Evolutionary conservation across 2,888 invertebrate genomes (phyloP).

Genomic region (Carpatolechia fugitivella): DNA sequence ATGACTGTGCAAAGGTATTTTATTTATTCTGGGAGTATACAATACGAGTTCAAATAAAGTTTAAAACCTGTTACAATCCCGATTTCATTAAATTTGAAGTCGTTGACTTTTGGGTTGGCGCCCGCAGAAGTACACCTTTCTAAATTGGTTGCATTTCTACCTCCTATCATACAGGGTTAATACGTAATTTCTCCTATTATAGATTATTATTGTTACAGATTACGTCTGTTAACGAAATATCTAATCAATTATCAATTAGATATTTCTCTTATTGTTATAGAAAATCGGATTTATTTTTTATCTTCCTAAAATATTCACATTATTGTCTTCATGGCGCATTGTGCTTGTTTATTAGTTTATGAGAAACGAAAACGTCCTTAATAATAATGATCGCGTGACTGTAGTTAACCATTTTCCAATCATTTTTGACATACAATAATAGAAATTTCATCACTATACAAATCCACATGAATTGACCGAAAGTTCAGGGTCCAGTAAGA

Average conservation of each 20-base stretch:
- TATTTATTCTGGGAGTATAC: neutral
- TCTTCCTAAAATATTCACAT: no score
- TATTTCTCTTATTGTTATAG: no score
- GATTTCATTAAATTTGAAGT: constrained; percentile 1
- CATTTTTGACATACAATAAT: neutral
- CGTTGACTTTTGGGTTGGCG: constrained; percentile 10
- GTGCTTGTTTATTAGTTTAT: no score
- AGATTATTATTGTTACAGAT: no score
- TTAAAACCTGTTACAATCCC: constrained; percentile 11
- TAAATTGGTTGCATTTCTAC: neutral
- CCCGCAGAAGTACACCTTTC: neutral
- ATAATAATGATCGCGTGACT: neutral
- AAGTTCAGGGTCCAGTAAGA: neutral
- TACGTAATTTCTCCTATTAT: neutral
- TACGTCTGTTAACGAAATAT: no score
- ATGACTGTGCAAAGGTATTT: neutral
- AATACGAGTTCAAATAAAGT: constrained; percentile 1
- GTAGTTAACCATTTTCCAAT: neutral
- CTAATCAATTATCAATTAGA: no score
- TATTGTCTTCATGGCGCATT: no score
- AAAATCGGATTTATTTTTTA: no score
- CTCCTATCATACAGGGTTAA: neutral
- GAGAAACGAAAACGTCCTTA: neutral
- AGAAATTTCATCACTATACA: neutral
- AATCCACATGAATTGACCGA: neutral